Evolutionary conservation across 2,113 vertebrate genomes (phyloP).

Genomic region (Lichenostomus cassidix): DNA sequence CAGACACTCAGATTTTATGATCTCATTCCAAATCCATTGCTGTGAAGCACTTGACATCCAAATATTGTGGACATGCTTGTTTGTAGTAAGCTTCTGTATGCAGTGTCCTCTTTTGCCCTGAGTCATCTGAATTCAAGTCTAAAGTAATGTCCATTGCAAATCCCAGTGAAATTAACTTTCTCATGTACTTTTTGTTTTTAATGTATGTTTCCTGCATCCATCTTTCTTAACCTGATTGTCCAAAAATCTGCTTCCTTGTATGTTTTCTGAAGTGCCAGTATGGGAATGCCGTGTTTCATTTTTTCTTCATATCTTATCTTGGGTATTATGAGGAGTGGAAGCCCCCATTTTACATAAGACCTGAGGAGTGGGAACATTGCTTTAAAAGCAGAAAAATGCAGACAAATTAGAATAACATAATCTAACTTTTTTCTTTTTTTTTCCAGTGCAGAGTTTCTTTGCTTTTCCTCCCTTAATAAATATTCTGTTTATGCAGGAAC

Average conservation of each 20-base stretch:
- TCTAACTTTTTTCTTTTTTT: background rate
- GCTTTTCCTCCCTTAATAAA: background rate
- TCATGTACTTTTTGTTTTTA: background rate
- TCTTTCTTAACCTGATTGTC: background rate
- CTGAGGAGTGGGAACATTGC: background rate
- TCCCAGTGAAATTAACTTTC: background rate
- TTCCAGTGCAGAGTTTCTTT: background rate
- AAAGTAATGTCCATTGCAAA: background rate
- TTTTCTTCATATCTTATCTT: background rate
- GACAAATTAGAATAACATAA: background rate
- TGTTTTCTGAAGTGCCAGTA: background rate
- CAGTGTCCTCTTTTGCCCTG: background rate
- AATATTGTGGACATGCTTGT: background rate
- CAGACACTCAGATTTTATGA: background rate
- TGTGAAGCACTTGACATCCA: background rate
- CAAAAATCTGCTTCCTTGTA: background rate
- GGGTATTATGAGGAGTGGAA: background rate
- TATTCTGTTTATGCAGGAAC: background rate
- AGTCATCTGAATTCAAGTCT: background rate
- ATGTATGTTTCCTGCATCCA: background rate
- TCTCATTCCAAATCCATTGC: background rate
- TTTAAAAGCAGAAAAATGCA: background rate
- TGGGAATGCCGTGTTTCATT: rapidly evolving
- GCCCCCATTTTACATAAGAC: background rate
- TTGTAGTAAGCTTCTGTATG: background rate